phyloP scores from a whole-genome alignment of 1,140 invertebrate genomes.

The Sminthurides bifidus region DNA sequence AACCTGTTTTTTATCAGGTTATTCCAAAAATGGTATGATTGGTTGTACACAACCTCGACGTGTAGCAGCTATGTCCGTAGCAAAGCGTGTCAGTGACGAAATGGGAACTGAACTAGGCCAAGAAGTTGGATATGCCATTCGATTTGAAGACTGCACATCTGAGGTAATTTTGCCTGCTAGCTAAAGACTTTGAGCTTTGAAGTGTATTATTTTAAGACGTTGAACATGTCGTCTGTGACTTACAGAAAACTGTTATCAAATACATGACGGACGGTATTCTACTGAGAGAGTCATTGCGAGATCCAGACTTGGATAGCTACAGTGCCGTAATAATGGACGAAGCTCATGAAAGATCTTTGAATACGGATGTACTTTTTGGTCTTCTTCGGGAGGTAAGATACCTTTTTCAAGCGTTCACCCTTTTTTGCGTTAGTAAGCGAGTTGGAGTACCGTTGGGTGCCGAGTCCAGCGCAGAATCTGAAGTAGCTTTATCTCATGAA shows the following conservation, averaged over 20 bases:
- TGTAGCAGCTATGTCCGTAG: conserved; percentile 98
- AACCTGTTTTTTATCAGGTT: conserved; percentile 37
- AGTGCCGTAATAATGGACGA: conserved; percentile 98
- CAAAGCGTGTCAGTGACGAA: conserved; percentile 97
- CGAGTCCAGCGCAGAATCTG: too few species aligned
- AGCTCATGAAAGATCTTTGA: conserved; percentile 93
- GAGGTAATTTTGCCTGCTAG: conserved; percentile 44
- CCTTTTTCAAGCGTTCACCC: too few species aligned
- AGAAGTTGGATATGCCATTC: conserved; percentile 95
- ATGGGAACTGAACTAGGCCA: conserved; percentile 81
- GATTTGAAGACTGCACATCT: conserved; percentile 98
- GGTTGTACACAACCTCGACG: conserved; percentile 88
- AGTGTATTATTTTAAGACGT: background rate
- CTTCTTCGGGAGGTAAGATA: conserved; percentile 73
- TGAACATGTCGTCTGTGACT: conserved; percentile 21
- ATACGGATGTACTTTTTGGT: conserved; percentile 96
- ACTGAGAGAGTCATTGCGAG: conserved; percentile 82
- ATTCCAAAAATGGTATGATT: conserved; percentile 83
- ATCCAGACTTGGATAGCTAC: conserved; percentile 91
- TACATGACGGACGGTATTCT: conserved; percentile 99
- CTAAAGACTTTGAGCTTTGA: background rate
- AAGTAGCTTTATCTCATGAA: too few species aligned
- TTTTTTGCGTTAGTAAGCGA: too few species aligned
- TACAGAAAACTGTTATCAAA: conserved; percentile 79
- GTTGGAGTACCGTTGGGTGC: too few species aligned